phyloP scores from a whole-genome alignment of 2,888 invertebrate species.

The Rapana venosa region DNA sequence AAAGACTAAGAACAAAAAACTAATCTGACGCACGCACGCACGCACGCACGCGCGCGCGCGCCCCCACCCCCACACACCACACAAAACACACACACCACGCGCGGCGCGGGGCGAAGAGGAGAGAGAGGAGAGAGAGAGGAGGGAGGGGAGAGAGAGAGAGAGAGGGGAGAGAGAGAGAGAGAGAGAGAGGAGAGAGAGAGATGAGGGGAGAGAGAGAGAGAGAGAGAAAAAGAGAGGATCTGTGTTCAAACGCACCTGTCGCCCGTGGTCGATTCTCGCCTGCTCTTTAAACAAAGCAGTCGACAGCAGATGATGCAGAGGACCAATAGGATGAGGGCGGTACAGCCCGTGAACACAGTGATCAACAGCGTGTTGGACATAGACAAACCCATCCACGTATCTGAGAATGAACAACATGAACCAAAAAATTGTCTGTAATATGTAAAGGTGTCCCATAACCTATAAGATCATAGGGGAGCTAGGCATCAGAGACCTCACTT shows the following conservation, averaged over 20 bases:
- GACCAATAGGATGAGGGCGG: constrained; percentile 47
- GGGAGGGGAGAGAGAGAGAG: background rate
- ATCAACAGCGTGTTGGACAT: constrained; percentile 46
- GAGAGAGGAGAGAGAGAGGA: too few species aligned
- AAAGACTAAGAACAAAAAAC: too few species aligned
- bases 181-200: background rate
- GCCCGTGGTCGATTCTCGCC: background rate
- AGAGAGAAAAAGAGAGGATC: background rate
- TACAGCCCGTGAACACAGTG: constrained; percentile 47
- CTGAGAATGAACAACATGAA: background rate
- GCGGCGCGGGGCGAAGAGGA: too few species aligned
- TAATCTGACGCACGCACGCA: too few species aligned
- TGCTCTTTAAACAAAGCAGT: constrained; percentile 37
- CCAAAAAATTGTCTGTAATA: too few species aligned
- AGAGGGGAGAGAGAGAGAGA: background rate
- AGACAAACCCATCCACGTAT: constrained; percentile 39
- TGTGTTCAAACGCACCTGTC: constrained; percentile 9
- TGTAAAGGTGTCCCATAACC: too few species aligned
- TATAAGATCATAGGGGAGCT: too few species aligned
- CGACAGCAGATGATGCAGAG: constrained; percentile 41
- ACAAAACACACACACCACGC: background rate
- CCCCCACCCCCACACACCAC: background rate
- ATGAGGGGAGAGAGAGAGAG: background rate
- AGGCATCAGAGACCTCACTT: too few species aligned
- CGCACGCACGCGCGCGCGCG: too few species aligned